Base-by-base conservation (phyloP, 2,888 invertebrate species). In the Diloba caeruleocephala region DNA sequence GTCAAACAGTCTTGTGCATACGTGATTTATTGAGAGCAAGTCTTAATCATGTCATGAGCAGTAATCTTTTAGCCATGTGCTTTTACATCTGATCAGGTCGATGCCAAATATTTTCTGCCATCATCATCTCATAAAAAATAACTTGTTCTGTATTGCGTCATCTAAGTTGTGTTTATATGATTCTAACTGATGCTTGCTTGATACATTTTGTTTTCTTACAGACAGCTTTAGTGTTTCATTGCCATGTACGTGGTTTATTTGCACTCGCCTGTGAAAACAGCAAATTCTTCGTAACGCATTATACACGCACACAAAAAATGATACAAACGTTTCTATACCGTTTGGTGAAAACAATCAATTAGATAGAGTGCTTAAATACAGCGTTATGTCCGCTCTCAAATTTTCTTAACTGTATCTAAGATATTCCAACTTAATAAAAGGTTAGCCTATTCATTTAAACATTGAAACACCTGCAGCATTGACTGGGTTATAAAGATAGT, bases 1-100 rank as follows among this genome's bases (percentile, higher is more conserved):
- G 70, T 79, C 76, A 76, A 84, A 80, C 81, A 81, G 83, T 82
- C 83, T 85, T 88, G 88, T 86, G 89, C 84, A 84, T 82, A 77
- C 74, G 67, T 70, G 63, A 71, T 77, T 76, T 81, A 78, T 83
- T 78, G 79, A 85, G 78, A 82, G 75, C 83, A 78, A 82, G 74
- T 78, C 80, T 73, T 78, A 76, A 79, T 85, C 87, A 84, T 80
- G 74, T 84, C 87, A 86, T 84, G 76, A 79, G 81, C 82, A 79
- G 82, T 82, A 76, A 78, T 79, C 73, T 76, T 78, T 79, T 78
- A 77, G 76, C 77, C 78, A 78, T 82, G 78, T 80, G 84, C 84
- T 86, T 85, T 72, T 74, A 73, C 72, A 78, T 78, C 66, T 74
- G 69, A 76, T 71, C 73, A 70, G 70, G 73, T 75, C 63, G 71